Percentiles rank a stretch among this genome's conserved stretches.
These are phyloP conservation scores for Coregonus clupeaformis DNA, from an alignment of 2,113 vertebrate species.

Conservation along the genomic window DNA sequence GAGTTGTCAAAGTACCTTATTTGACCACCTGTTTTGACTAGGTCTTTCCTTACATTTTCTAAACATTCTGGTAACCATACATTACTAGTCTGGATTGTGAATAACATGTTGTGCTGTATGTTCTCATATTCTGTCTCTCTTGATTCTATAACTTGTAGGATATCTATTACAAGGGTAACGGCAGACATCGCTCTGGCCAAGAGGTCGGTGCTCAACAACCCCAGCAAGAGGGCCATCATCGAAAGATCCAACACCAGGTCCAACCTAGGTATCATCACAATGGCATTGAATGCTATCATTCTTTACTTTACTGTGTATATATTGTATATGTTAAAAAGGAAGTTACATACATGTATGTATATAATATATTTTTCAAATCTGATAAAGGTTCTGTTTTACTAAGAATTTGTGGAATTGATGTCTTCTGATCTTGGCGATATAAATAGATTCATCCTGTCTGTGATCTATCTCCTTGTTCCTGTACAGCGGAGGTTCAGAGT, in stretches of 20 bases:
- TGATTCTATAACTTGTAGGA: constrained; percentile 75
- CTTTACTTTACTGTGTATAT: constrained; percentile 27
- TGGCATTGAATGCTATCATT: too few relatives aligned
- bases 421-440: too few relatives aligned
- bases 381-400: too few relatives aligned
- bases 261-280: constrained; percentile 82
- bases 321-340: too few relatives aligned
- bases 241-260: constrained; percentile 96
- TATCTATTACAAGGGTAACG: constrained; percentile 98
- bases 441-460: neutral
- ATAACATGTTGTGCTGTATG: neutral
- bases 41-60: too few relatives aligned
- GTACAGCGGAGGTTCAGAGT: constrained; percentile 93
- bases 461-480: constrained; percentile 16
- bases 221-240: constrained; percentile 97
- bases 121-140: neutral
- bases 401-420: too few relatives aligned
- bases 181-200: constrained; percentile 99
- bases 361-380: too few relatives aligned
- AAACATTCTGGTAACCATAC: too few relatives aligned
- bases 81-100: neutral
- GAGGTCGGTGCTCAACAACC: constrained; percentile 97
- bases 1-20: too few relatives aligned
- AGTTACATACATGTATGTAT: too few relatives aligned
- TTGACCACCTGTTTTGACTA: too few relatives aligned